Percentiles rank a stretch among this genome's conserved stretches.
Conservation (phyloP, 2,797 vertebrate species). For the Enteromius trimaculatus region DNA sequence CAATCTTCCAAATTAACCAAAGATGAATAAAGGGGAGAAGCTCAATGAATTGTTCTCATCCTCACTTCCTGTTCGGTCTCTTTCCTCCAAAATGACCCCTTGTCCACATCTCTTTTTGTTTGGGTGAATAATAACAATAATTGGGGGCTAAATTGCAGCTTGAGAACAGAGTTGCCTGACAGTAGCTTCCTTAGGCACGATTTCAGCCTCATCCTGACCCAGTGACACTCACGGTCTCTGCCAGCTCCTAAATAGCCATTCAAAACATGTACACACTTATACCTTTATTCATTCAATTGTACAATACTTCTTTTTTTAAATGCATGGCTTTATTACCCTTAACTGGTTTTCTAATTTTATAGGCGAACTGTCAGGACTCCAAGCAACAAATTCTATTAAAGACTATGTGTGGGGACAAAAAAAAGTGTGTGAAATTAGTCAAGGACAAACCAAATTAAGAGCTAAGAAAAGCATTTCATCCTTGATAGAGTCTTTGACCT, state of each 20-base stretch:
- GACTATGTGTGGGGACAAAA: slow-evolving; percentile 9
- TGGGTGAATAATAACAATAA: slow-evolving; percentile 65
- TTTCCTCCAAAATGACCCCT: slow-evolving; percentile 60
- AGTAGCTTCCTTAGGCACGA: slow-evolving; percentile 54
- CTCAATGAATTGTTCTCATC: slow-evolving; percentile 18
- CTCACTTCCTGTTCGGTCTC: slow-evolving; percentile 45
- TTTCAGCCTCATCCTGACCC: slow-evolving; percentile 31
- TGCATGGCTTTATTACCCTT: background rate
- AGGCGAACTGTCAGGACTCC: background rate
- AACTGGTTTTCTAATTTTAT: background rate
- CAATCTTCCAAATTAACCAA: background rate
- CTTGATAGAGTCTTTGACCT: slow-evolving; percentile 66
- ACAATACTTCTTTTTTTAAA: background rate
- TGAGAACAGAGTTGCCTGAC: slow-evolving; percentile 59
- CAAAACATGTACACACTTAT: background rate
- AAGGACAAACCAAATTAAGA: slow-evolving; percentile 61
- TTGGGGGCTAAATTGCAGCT: slow-evolving; percentile 63
- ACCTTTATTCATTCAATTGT: background rate
- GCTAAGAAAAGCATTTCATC: slow-evolving; percentile 57
- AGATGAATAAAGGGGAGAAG: background rate
- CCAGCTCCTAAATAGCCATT: slow-evolving; percentile 7
- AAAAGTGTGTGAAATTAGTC: slow-evolving; percentile 54
- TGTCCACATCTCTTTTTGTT: slow-evolving; percentile 54
- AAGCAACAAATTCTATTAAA: background rate
- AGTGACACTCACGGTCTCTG: slow-evolving; percentile 4